Evolutionary conservation across 2,797 vertebrate species (phyloP).

Genomic region (Hemitrygon akajei): DNA sequence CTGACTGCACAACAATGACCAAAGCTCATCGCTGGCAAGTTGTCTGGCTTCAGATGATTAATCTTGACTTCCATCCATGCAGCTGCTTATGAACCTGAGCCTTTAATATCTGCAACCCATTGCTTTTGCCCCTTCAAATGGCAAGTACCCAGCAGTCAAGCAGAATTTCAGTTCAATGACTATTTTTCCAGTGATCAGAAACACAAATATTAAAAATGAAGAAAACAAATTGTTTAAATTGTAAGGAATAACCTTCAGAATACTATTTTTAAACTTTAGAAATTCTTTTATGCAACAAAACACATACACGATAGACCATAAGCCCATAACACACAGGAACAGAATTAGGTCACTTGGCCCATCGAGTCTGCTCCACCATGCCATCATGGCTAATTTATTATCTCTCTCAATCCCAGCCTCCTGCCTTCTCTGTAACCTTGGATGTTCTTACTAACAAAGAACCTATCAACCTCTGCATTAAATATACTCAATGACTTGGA

Average conservation of each 20-base stretch:
- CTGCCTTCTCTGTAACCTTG: too few relatives aligned
- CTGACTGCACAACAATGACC: neutral
- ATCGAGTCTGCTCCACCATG: too few relatives aligned
- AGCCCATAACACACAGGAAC: too few relatives aligned
- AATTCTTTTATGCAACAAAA: neutral
- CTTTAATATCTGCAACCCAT: neutral
- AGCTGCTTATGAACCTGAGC: neutral
- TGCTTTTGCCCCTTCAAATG: neutral
- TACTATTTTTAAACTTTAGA: neutral
- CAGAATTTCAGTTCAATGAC: neutral
- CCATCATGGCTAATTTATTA: too few relatives aligned
- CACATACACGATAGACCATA: too few relatives aligned
- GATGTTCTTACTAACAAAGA: too few relatives aligned
- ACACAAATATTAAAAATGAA: neutral
- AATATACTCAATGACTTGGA: too few relatives aligned
- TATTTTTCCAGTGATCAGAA: neutral
- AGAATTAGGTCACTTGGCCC: too few relatives aligned
- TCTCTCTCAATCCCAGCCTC: too few relatives aligned
- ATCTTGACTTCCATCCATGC: neutral
- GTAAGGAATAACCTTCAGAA: neutral
- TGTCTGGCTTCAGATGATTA: neutral
- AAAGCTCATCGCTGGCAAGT: neutral
- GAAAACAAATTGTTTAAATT: neutral
- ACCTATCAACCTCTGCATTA: too few relatives aligned
- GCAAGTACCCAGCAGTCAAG: neutral